phyloP scores from a whole-genome alignment of 2,888 invertebrate species.

The Ellobium chinense region DNA sequence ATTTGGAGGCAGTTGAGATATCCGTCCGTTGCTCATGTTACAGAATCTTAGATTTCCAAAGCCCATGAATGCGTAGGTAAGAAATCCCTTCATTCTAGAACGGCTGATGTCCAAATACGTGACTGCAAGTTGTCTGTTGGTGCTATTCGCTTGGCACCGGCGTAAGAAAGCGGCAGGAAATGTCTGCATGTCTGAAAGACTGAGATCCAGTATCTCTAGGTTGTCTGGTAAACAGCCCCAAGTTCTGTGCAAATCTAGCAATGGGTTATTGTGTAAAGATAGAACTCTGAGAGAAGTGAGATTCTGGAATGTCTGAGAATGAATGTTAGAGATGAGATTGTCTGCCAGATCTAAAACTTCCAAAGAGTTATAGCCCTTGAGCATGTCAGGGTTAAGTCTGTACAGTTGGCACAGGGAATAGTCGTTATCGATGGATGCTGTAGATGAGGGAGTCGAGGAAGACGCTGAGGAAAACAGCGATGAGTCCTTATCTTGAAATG shows the following conservation, averaged over 20 bases:
- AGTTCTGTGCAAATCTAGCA: neutral
- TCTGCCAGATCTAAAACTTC: neutral
- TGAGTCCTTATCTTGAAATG: neutral
- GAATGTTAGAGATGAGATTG: neutral
- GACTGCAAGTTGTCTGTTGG: neutral
- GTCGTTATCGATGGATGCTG: neutral
- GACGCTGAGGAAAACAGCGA: neutral
- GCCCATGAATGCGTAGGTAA: neutral
- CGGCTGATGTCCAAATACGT: neutral
- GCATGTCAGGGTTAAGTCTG: neutral
- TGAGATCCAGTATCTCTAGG: neutral
- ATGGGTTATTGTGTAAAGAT: neutral
- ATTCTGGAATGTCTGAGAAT: neutral
- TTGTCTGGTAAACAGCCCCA: neutral
- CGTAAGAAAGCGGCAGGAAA: neutral
- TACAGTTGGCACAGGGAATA: neutral
- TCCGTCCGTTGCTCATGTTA: neutral
- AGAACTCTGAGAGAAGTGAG: neutral
- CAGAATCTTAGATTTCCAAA: neutral
- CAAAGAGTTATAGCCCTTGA: neutral
- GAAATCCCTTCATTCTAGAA: neutral
- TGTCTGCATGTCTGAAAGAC: neutral
- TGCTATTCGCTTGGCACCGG: neutral
- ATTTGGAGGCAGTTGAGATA: neutral
- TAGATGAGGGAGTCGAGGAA: neutral